Percentiles rank a stretch among this genome's conserved stretches.
Conservation (phyloP, 2,797 vertebrate genomes). For the Oryzias dopingdopingensis region DNA sequence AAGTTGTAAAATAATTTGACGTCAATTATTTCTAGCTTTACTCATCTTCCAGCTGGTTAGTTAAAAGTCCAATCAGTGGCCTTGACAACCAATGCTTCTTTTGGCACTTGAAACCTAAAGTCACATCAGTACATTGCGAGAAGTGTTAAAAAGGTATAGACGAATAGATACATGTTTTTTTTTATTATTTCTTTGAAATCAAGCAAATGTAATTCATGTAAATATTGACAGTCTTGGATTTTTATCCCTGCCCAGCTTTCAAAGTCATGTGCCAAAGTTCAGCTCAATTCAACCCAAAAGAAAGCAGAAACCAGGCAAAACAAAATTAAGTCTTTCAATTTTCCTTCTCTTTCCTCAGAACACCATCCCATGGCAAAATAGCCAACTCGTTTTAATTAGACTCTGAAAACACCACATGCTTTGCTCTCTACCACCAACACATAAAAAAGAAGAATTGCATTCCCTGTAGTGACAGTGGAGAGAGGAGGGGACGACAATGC, state of each 20-base stretch:
- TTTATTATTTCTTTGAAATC: too few species aligned
- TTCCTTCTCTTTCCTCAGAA: slow-evolving; percentile 54
- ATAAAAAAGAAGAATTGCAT: slow-evolving; percentile 52
- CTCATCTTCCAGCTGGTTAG: too few species aligned
- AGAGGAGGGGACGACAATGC: slow-evolving; percentile 28
- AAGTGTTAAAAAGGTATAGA: too few species aligned
- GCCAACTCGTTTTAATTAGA: slow-evolving; percentile 72
- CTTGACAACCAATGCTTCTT: too few species aligned
- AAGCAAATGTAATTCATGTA: too few species aligned
- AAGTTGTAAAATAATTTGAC: too few species aligned
- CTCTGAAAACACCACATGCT: slow-evolving; percentile 56
- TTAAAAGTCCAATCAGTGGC: too few species aligned
- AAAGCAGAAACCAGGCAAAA: slow-evolving; percentile 52
- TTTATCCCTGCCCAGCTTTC: slow-evolving; percentile 50
- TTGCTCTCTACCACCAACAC: slow-evolving; percentile 55
- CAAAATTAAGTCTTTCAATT: slow-evolving; percentile 65
- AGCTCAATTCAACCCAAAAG: slow-evolving; percentile 43
- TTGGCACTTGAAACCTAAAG: too few species aligned
- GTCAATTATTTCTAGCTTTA: too few species aligned
- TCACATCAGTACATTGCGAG: too few species aligned
- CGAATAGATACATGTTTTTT: too few species aligned
- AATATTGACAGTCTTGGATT: slow-evolving; percentile 8
- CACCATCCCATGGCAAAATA: slow-evolving; percentile 50
- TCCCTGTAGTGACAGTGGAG: slow-evolving; percentile 48
- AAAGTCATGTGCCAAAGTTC: slow-evolving; percentile 48